These are phyloP conservation scores for Phataginus tricuspis DNA, from an alignment of 2,797 vertebrate species.

Conservation along the genomic window DNA sequence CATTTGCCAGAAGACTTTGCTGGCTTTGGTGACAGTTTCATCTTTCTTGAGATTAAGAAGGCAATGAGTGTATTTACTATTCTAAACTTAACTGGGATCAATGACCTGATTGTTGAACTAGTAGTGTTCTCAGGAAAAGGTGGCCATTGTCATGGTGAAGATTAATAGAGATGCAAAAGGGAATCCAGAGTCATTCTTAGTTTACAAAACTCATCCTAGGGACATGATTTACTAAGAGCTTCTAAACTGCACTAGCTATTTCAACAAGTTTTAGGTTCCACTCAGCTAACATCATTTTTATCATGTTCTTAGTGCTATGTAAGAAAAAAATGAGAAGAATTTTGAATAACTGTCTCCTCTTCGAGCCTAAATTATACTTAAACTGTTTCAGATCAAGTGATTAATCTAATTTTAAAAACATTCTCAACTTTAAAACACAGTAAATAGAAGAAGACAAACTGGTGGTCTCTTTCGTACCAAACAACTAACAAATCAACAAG, in stretches of 20 bases:
- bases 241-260: not conserved
- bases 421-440: not conserved
- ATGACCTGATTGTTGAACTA: not conserved
- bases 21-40: not conserved
- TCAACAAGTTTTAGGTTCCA: not conserved
- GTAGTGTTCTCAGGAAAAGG: not conserved
- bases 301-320: not conserved
- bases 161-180: not conserved
- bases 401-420: not conserved
- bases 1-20: not conserved
- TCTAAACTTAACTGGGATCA: not conserved
- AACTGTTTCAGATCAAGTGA: not conserved
- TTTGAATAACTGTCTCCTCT: not conserved
- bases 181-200: not conserved
- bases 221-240: not conserved
- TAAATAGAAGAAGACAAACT: not conserved
- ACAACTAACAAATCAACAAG: conserved; percentile 34
- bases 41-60: not conserved
- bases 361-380: not conserved
- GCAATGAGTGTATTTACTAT: not conserved
- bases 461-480: not conserved
- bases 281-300: not conserved
- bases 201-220: not conserved
- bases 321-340: not conserved
- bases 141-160: not conserved